Base-by-base conservation (phyloP, 2,113 vertebrate genomes). In the Dicrurus megarhynchus region DNA sequence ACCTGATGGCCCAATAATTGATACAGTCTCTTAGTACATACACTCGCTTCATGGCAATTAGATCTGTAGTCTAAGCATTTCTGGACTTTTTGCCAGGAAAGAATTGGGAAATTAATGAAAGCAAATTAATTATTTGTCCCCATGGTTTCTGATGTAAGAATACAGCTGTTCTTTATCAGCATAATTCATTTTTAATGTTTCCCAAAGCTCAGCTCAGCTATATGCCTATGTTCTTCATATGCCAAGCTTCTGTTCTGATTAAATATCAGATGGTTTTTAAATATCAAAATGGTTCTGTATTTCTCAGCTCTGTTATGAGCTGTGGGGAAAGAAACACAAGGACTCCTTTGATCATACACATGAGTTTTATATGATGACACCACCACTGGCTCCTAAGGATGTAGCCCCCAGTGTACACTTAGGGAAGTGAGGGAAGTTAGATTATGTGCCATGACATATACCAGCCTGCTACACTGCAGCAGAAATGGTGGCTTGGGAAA, bases 101-200 rank as follows among this genome's bases (percentile, higher is more conserved):
- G 64, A 87, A 89, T 32, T 68, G 91, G 56, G 47, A 95, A 96
- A 94, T 89, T 78, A 95, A 89, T 52, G 77, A 92, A 90, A 20
- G 80, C 73, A 94, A 95, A 89, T 95, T 92, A 93, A 95, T 92
- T 93, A 94, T 96, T 97, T 97, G 93, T 95, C 89, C 73, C 69
- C 26, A 16, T 41, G 44, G 84, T 61, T 95, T 91, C 89, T 89
- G 73, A 89, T 80, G 47, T 87, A 92, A 92, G 83, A 95, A 95
- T 95, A 89, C 93, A 93, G 89, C 73, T 96, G 93, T 89, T 95
- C 92, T 89, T 93, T 95, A 93, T 81, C 69, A 93, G 83, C 39
- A 27, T 86, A 92, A 95, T 89, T 92, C 63, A 96, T 91, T 92
- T 93, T 81, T 93, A 74, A 90, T 71, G 61, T 75, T 70, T 95